Conservation (phyloP, 2,797 vertebrate species). For the Florisuga fusca region DNA sequence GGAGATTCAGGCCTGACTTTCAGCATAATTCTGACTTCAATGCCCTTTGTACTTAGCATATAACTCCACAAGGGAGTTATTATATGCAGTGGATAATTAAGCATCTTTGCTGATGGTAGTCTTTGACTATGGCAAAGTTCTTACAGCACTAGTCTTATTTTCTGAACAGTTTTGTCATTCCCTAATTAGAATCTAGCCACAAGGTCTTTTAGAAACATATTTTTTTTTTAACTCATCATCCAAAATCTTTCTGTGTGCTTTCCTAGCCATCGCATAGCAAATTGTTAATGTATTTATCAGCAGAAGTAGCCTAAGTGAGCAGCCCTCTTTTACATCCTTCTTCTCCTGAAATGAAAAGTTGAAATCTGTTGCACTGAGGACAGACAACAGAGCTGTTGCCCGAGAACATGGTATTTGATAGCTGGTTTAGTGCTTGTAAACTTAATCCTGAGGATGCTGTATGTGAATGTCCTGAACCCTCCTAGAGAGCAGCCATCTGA, state of each 20-base stretch:
- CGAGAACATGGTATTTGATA: not conserved
- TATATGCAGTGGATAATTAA: constrained; percentile 55
- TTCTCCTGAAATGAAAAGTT: not conserved
- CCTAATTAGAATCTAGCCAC: constrained; percentile 46
- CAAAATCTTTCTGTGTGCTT: not conserved
- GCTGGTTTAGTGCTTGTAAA: not conserved
- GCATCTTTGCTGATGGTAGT: constrained; percentile 49
- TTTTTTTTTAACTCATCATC: not conserved
- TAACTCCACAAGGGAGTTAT: constrained; percentile 51
- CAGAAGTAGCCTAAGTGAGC: not conserved
- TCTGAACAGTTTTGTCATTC: constrained; percentile 37
- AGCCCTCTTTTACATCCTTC: not conserved
- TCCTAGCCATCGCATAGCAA: not conserved
- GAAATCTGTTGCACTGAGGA: not conserved
- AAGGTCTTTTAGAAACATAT: constrained; percentile 41
- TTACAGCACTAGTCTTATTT: constrained; percentile 20
- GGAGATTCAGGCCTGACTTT: not conserved
- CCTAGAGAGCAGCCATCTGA: not conserved
- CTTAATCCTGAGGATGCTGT: not conserved
- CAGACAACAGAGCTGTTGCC: not conserved
- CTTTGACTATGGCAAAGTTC: constrained; percentile 33
- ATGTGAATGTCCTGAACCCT: not conserved
- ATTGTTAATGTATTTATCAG: not conserved
- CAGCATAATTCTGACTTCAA: constrained; percentile 30
- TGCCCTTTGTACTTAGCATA: constrained; percentile 30